phyloP scores from a whole-genome alignment of 1,140 invertebrate genomes.

The Hydropsyche tenuis region DNA sequence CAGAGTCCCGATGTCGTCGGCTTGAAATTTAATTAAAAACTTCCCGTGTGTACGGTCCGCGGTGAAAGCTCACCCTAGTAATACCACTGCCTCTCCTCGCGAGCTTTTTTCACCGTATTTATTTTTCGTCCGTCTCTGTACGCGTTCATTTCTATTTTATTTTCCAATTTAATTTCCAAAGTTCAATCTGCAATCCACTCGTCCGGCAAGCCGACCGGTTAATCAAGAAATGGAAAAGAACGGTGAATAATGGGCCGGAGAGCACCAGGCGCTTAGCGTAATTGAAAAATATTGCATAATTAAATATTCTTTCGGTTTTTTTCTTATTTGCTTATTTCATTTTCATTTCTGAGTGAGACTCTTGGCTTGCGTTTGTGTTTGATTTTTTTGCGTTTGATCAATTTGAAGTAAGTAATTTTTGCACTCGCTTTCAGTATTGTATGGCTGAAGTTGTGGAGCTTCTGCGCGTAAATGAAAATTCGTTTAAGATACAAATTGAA shows the following conservation, averaged over 20 bases:
- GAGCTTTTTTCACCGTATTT: neutral
- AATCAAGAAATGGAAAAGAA: slow-evolving; percentile 31
- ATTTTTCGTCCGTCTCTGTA: neutral
- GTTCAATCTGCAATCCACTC: slow-evolving; percentile 34
- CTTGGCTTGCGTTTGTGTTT: too few relatives aligned
- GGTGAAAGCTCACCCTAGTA: neutral
- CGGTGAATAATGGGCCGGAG: neutral
- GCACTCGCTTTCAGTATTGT: too few relatives aligned
- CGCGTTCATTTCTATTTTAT: slow-evolving; percentile 9
- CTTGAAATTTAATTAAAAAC: slow-evolving; percentile 46
- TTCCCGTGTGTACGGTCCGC: slow-evolving; percentile 24
- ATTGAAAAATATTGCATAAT: slow-evolving; percentile 20
- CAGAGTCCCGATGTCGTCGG: slow-evolving; percentile 28
- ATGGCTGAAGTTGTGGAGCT: too few relatives aligned
- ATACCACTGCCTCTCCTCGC: too few relatives aligned
- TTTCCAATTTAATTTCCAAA: slow-evolving; percentile 19
- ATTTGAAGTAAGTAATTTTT: too few relatives aligned
- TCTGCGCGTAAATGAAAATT: too few relatives aligned
- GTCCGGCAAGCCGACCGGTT: slow-evolving; percentile 33
- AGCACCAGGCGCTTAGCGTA: neutral
- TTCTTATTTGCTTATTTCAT: too few relatives aligned
- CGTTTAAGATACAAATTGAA: too few relatives aligned
- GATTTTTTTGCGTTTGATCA: too few relatives aligned
- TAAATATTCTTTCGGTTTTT: neutral
- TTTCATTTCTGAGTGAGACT: neutral